Conservation (phyloP, 2,888 invertebrate genomes). For the Pandemis corylana region DNA sequence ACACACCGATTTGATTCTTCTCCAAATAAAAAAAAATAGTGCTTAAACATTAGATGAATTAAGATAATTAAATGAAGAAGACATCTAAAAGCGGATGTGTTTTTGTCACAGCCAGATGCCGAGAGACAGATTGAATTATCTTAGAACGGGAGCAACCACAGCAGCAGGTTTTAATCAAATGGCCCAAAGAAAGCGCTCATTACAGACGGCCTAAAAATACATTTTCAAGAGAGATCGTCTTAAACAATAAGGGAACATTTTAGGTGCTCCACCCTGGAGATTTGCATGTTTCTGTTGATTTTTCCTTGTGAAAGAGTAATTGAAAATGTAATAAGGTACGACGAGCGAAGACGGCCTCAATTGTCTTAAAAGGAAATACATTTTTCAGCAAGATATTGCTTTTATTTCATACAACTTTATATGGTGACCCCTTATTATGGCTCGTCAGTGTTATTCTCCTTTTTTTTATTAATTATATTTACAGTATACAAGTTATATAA, state of each 20-base stretch:
- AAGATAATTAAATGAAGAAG: background rate
- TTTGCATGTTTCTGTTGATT: slow-evolving; percentile 22
- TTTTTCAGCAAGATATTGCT: background rate
- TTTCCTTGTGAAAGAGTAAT: slow-evolving; percentile 5
- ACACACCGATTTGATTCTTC: too few species aligned
- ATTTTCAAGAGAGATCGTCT: slow-evolving; percentile 25
- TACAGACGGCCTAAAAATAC: slow-evolving; percentile 20
- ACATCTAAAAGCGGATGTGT: slow-evolving; percentile 3
- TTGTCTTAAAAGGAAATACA: background rate
- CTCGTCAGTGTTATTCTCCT: too few species aligned
- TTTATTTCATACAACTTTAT: too few species aligned
- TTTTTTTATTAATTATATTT: too few species aligned
- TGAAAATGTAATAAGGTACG: slow-evolving; percentile 16
- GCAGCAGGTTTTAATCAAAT: slow-evolving; percentile 27
- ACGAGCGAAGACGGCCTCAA: slow-evolving; percentile 2
- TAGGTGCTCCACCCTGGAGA: slow-evolving; percentile 4
- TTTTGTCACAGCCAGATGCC: slow-evolving; percentile 23
- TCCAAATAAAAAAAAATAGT: too few species aligned
- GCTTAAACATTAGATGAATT: background rate
- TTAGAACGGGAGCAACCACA: slow-evolving; percentile 14
- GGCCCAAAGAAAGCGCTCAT: slow-evolving; percentile 26
- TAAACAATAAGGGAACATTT: slow-evolving; percentile 21
- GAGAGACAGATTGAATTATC: slow-evolving; percentile 20
- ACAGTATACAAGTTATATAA: too few species aligned
- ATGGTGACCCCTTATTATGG: too few species aligned